Evolutionary conservation across 2,888 invertebrate genomes (phyloP).

Genomic region (Orthosia cruda): DNA sequence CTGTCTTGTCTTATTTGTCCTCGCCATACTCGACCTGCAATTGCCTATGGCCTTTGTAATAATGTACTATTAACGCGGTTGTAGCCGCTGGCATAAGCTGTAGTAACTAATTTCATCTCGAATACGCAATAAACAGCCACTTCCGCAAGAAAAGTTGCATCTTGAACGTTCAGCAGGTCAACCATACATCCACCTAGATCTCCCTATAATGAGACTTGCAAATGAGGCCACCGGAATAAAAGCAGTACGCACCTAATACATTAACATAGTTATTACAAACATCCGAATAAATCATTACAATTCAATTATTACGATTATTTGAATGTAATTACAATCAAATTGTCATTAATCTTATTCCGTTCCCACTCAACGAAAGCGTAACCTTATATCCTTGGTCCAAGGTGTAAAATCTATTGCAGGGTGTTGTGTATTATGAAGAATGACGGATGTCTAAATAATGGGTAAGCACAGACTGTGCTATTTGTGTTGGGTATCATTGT

Average conservation of each 20-base stretch:
- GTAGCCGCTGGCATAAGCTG: too few species aligned
- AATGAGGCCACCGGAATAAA: neutral
- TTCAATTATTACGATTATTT: conserved; percentile 52
- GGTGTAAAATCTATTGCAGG: conserved; percentile 17
- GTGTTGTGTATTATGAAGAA: conserved; percentile 37
- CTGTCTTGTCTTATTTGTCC: too few species aligned
- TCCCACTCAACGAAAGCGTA: neutral
- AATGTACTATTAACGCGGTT: too few species aligned
- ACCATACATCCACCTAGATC: neutral
- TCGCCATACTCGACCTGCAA: too few species aligned
- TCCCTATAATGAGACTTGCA: neutral
- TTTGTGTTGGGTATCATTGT: conserved; percentile 55
- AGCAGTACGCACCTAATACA: conserved; percentile 12
- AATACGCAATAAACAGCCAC: too few species aligned
- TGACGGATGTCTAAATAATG: conserved; percentile 68
- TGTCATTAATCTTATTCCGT: conserved; percentile 43
- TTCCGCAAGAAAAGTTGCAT: too few species aligned
- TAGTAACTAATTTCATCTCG: too few species aligned
- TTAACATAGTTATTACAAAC: conserved; percentile 44
- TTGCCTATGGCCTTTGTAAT: too few species aligned
- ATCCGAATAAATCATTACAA: conserved; percentile 50
- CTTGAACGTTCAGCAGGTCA: neutral
- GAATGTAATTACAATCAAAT: conserved; percentile 59
- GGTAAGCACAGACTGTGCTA: conserved; percentile 55
- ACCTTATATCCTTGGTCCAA: conserved; percentile 21